Conservation (phyloP, 2,113 vertebrate genomes). For the Aleadryas rufinucha region DNA sequence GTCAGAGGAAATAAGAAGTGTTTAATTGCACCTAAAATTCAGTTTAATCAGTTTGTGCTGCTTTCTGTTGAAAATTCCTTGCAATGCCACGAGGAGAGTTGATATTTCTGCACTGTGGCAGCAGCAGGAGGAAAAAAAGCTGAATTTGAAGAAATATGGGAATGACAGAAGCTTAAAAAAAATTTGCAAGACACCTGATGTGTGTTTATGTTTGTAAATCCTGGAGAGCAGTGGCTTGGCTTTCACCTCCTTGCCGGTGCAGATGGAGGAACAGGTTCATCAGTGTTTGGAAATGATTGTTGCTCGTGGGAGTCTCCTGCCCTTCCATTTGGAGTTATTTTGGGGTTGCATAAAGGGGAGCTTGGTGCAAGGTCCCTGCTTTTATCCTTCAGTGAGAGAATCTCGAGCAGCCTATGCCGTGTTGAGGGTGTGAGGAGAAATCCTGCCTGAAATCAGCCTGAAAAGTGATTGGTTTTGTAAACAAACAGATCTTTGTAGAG, state of each 20-base stretch:
- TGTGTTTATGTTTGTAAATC: not conserved
- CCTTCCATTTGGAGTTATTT: not conserved
- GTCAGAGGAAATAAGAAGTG: not conserved
- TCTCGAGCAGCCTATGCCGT: fast-evolving
- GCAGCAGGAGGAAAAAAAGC: not conserved
- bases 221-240: not conserved
- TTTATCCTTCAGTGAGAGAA: not conserved
- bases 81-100: not conserved
- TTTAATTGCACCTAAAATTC: not conserved
- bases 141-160: not conserved
- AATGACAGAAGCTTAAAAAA: not conserved
- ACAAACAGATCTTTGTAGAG: not conserved
- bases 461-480: not conserved
- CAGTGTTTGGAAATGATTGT: no score
- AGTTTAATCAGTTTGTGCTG: not conserved
- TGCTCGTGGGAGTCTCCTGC: not conserved
- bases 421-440: not conserved
- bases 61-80: not conserved
- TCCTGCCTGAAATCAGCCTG: not conserved
- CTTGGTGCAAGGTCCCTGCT: fast-evolving
- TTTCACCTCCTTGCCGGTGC: fast-evolving
- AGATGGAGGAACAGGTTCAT: not conserved
- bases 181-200: not conserved
- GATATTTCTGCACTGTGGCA: not conserved
- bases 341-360: not conserved